Percentiles rank a stretch among this genome's conserved stretches.
phyloP scores from a whole-genome alignment of 2,113 vertebrate species.

The Calyptommatus sinebrachiatus region DNA sequence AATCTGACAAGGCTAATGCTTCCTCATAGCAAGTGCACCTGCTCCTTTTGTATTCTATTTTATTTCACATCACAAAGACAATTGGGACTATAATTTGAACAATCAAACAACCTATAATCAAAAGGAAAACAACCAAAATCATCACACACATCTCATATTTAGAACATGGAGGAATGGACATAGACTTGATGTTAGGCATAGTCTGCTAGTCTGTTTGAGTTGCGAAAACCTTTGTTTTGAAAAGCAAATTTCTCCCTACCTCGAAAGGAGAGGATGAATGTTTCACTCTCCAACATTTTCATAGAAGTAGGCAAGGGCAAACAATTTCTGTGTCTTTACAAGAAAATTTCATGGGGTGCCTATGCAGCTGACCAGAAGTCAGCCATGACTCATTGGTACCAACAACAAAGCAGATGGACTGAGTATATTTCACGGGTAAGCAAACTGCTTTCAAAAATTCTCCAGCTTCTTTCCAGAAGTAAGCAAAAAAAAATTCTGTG shows the following conservation, averaged over 20 bases:
- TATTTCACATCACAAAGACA: slow-evolving; percentile 33
- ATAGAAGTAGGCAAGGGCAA: too few relatives aligned
- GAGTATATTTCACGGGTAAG: too few relatives aligned
- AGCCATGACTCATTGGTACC: too few relatives aligned
- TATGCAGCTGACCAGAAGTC: too few relatives aligned
- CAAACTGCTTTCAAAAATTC: too few relatives aligned
- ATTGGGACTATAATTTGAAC: slow-evolving; percentile 21
- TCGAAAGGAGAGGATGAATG: neutral
- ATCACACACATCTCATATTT: slow-evolving; percentile 11
- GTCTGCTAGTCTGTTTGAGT: neutral
- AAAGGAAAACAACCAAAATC: slow-evolving; percentile 13
- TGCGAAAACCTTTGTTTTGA: neutral
- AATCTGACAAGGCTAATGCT: neutral
- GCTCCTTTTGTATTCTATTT: slow-evolving; percentile 30
- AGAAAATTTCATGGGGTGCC: too few relatives aligned
- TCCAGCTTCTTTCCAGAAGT: too few relatives aligned
- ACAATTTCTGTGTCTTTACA: too few relatives aligned
- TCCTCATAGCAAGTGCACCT: slow-evolving; percentile 13
- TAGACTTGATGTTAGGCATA: neutral
- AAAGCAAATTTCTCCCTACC: neutral
- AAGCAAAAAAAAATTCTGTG: too few relatives aligned
- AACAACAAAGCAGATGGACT: too few relatives aligned
- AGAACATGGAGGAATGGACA: slow-evolving; percentile 12
- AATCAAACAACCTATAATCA: slow-evolving; percentile 25
- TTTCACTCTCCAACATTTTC: too few relatives aligned